Evolutionary conservation across 2,888 invertebrate species (phyloP).

Genomic region (Noctua janthina): DNA sequence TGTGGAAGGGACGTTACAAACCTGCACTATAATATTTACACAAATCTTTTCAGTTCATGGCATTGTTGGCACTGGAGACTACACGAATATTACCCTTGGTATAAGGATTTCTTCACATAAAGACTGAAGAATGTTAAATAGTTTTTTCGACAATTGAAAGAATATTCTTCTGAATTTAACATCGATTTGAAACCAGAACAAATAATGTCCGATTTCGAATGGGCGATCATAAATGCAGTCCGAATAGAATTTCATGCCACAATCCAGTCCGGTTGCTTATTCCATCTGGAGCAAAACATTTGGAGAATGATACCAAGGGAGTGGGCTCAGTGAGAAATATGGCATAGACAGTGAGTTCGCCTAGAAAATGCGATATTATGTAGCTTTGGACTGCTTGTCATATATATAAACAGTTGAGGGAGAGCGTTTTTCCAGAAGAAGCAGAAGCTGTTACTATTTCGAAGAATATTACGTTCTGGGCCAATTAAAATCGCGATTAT

Average conservation of each 20-base stretch:
- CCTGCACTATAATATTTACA: too few relatives aligned
- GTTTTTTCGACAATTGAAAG: not conserved
- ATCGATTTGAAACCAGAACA: not conserved
- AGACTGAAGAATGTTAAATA: not conserved
- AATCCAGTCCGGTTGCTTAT: conserved; percentile 17
- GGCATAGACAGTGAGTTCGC: conserved; percentile 1
- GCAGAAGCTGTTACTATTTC: not conserved
- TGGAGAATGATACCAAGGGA: not conserved
- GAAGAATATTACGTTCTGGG: not conserved
- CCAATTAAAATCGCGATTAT: not conserved
- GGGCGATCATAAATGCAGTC: not conserved
- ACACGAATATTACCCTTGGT: conserved; percentile 11
- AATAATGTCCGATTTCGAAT: conserved; percentile 4
- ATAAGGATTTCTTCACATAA: not conserved
- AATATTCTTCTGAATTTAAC: too few relatives aligned
- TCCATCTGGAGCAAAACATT: conserved; percentile 6
- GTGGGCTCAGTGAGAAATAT: conserved; percentile 20
- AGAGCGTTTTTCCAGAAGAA: not conserved
- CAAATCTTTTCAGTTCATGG: not conserved
- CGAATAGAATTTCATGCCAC: conserved; percentile 19
- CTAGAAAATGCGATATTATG: conserved; percentile 10
- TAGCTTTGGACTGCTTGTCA: conserved; percentile 12
- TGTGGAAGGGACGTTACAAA: too few relatives aligned
- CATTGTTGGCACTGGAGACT: conserved; percentile 5
- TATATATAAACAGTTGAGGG: not conserved